These are phyloP conservation scores for Anoplophora glabripennis DNA, from an alignment of 1,140 invertebrate species.

Conservation along the genomic window DNA sequence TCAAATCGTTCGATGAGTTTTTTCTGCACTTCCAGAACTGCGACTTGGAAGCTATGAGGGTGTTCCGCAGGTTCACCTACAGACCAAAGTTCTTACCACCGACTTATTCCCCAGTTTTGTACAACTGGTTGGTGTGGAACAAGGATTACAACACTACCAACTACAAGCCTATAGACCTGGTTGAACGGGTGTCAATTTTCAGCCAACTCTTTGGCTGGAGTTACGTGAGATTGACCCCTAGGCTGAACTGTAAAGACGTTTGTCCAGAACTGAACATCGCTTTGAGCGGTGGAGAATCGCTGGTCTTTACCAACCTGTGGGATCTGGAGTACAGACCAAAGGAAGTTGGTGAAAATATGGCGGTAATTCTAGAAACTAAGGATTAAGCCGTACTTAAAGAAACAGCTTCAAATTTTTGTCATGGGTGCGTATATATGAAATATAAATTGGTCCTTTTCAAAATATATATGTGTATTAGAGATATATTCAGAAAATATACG, in stretches of 20 bases:
- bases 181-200: constrained; percentile 67
- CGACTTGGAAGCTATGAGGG: constrained; percentile 65
- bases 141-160: constrained; percentile 70
- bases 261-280: constrained; percentile 65
- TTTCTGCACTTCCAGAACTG: constrained; percentile 87
- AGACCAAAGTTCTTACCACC: constrained; percentile 74
- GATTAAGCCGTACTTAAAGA: constrained; percentile 3
- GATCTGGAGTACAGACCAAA: constrained; percentile 72
- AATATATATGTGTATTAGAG: neutral
- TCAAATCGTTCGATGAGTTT: constrained; percentile 58
- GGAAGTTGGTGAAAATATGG: constrained; percentile 66
- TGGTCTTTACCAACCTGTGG: constrained; percentile 73
- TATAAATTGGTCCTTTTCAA: neutral
- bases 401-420: neutral
- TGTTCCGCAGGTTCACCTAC: constrained; percentile 59
- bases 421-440: neutral
- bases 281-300: constrained; percentile 66
- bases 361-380: constrained; percentile 68
- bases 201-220: constrained; percentile 71
- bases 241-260: constrained; percentile 64
- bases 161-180: constrained; percentile 70
- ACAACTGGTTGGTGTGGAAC: constrained; percentile 79
- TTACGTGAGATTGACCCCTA: constrained; percentile 62
- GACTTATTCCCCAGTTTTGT: constrained; percentile 70
- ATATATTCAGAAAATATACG: too few relatives aligned